Evolutionary conservation across 2,888 invertebrate genomes (phyloP).

Genomic region (Harpalus rufipes): DNA sequence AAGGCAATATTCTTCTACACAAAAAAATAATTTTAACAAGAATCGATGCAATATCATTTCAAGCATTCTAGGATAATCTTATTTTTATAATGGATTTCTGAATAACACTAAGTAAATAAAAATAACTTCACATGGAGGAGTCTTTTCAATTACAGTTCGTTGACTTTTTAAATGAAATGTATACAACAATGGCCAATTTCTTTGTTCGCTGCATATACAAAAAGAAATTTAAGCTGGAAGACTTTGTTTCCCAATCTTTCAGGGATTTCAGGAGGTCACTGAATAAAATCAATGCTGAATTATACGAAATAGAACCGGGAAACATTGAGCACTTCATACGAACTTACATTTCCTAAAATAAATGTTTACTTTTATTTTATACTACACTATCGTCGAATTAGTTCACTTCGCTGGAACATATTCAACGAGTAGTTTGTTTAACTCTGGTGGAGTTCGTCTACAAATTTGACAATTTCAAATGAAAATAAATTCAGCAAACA

Average conservation of each 20-base stretch:
- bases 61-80: conserved; percentile 32
- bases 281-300: conserved; percentile 16
- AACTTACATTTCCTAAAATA: background rate
- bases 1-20: too few species aligned
- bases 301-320: background rate
- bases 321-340: conserved; percentile 1
- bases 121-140: conserved; percentile 28
- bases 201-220: conserved; percentile 44
- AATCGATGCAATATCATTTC: background rate
- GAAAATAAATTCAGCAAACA: too few species aligned
- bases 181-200: conserved; percentile 36
- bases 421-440: too few species aligned
- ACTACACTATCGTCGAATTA: background rate
- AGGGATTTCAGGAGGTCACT: conserved; percentile 7
- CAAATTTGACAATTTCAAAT: too few species aligned
- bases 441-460: too few species aligned
- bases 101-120: conserved; percentile 35
- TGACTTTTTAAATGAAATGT: conserved; percentile 49
- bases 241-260: conserved; percentile 29
- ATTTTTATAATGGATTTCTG: conserved; percentile 17
- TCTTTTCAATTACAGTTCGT: conserved; percentile 33
- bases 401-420: background rate
- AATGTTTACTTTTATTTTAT: conserved; percentile 2
- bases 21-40: background rate
- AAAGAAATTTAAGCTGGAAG: background rate